A percentile compares a stretch with the other conserved stretches of the same genome.
These are phyloP conservation scores for Gnathonemus longibarbis DNA, from an alignment of 2,113 vertebrate species.

Conservation along the genomic window DNA sequence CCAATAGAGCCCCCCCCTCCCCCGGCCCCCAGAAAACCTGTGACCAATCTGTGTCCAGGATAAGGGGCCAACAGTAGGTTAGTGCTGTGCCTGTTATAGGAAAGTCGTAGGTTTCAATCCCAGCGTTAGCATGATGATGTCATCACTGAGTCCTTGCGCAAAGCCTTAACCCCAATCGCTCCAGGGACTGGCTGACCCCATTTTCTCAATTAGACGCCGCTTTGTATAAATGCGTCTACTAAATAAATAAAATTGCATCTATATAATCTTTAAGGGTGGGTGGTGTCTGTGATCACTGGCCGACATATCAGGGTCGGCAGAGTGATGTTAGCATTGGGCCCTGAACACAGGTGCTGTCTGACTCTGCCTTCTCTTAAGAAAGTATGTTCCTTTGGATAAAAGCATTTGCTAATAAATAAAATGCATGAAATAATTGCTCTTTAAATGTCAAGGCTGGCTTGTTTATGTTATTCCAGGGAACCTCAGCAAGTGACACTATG, in stretches of 20 bases:
- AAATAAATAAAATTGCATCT: background rate
- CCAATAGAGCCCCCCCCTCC: background rate
- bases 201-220: background rate
- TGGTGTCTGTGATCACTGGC: background rate
- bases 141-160: background rate
- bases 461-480: conserved; percentile 7
- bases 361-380: background rate
- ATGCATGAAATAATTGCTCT: background rate
- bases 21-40: background rate
- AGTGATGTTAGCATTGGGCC: background rate
- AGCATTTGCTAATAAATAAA: background rate
- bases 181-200: background rate
- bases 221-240: background rate
- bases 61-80: background rate
- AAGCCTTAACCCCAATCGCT: background rate
- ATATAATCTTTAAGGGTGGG: background rate
- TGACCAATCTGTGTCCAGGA: background rate
- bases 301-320: background rate
- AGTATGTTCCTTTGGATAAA: background rate
- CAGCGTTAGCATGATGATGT: background rate
- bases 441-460: conserved; percentile 7
- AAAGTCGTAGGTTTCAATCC: background rate
- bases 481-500: background rate
- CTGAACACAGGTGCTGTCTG: background rate
- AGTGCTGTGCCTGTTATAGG: background rate